phyloP scores from a whole-genome alignment of 2,797 vertebrate species.

The Melanotaenia boesemani region DNA sequence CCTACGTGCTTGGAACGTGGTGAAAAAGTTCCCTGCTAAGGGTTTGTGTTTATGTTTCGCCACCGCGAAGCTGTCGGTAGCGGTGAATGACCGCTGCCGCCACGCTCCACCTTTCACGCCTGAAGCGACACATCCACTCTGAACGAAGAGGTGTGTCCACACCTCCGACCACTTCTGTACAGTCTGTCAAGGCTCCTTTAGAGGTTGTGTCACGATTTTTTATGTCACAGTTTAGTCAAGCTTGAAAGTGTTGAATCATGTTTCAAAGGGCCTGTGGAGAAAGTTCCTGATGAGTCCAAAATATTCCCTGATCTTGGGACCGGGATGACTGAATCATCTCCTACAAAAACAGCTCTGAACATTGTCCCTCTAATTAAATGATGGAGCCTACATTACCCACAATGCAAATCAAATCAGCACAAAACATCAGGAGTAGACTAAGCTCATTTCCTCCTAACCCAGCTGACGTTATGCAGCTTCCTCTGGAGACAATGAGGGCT shows the following conservation, averaged over 20 bases:
- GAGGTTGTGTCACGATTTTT: not conserved
- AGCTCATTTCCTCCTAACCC: not conserved
- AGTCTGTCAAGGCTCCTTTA: rapidly evolving
- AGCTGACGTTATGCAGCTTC: not conserved
- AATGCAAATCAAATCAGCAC: not conserved
- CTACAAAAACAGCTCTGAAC: not conserved
- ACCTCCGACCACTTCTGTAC: not conserved
- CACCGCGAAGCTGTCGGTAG: not conserved
- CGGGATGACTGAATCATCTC: not conserved
- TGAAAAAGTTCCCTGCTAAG: no score
- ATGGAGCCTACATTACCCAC: not conserved
- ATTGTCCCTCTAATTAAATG: not conserved
- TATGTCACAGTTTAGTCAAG: conserved; percentile 1
- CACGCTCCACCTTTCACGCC: not conserved
- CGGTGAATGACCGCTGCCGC: rapidly evolving
- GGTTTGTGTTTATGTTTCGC: no score
- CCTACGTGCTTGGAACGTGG: no score
- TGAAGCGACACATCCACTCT: not conserved
- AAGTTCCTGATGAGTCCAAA: not conserved
- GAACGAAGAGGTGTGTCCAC: no score
- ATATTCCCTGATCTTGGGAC: not conserved
- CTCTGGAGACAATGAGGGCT: conserved; percentile 1
- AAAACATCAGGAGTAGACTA: not conserved
- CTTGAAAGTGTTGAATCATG: not conserved
- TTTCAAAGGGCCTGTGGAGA: not conserved